These are phyloP conservation scores for Trogon melanurus DNA, from an alignment of 2,113 vertebrate species.

Conservation along the genomic window DNA sequence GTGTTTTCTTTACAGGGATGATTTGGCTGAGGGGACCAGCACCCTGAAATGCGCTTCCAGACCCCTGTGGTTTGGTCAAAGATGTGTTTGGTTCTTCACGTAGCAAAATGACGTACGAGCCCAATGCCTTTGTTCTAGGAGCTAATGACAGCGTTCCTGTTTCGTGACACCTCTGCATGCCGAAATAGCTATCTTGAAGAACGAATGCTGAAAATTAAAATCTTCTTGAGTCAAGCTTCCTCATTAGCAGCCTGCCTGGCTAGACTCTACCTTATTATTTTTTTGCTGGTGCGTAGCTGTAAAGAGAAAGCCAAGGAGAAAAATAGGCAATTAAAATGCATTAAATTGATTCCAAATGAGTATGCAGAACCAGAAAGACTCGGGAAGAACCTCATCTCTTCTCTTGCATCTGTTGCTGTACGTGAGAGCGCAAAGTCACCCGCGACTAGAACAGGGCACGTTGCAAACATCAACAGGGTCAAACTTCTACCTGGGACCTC, in stretches of 20 bases:
- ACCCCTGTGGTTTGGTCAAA: not conserved
- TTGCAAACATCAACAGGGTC: not conserved
- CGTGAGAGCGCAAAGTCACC: not conserved
- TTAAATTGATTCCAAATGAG: conserved; percentile 63
- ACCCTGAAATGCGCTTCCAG: not conserved
- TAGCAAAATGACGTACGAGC: not conserved
- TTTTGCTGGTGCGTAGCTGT: conserved; percentile 39
- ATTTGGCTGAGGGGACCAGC: not conserved
- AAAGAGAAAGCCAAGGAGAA: conserved; percentile 60
- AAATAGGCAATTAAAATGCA: conserved; percentile 71
- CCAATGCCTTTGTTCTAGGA: not conserved
- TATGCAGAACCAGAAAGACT: conserved; percentile 28
- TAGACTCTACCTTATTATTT: conserved; percentile 55
- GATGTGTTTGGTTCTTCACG: not conserved
- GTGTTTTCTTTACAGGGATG: not conserved
- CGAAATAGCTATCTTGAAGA: conserved; percentile 22
- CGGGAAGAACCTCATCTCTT: conserved; percentile 20
- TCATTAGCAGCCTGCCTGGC: conserved; percentile 54
- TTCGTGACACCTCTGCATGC: conserved; percentile 1
- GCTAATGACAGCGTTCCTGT: not conserved
- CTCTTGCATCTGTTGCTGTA: conserved; percentile 5
- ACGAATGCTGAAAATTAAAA: conserved; percentile 50
- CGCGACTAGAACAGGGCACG: not conserved
- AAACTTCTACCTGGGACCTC: not conserved
- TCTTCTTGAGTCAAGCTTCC: conserved; percentile 32